Evolutionary conservation across 1,140 invertebrate species (phyloP).

Genomic region (Rhysida immarginata): DNA sequence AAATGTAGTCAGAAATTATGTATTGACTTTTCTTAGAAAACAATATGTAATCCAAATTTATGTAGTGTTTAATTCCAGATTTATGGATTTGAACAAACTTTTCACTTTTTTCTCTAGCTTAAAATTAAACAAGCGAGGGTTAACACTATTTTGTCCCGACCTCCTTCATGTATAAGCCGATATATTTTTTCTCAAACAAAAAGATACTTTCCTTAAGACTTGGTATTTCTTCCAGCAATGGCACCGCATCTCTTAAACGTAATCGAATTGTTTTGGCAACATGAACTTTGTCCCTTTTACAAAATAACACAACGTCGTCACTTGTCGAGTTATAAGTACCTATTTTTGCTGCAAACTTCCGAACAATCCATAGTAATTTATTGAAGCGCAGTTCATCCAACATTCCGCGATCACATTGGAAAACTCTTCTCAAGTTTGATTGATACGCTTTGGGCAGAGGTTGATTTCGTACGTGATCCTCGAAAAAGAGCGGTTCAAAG

Average conservation of each 20-base stretch:
- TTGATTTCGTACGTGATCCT: background rate
- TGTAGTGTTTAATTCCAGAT: too few relatives aligned
- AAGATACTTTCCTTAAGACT: background rate
- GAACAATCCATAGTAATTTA: background rate
- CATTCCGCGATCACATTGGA: background rate
- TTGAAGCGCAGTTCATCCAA: background rate
- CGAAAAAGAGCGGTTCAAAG: background rate
- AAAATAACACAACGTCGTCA: background rate
- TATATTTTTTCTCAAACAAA: too few relatives aligned
- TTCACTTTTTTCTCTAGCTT: too few relatives aligned
- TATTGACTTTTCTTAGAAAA: too few relatives aligned
- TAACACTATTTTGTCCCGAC: too few relatives aligned
- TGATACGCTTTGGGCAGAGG: background rate
- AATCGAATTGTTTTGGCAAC: background rate
- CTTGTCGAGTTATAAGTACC: background rate
- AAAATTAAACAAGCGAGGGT: too few relatives aligned
- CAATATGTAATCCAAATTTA: too few relatives aligned
- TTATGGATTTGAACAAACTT: too few relatives aligned
- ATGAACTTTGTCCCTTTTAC: background rate
- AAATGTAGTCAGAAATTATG: too few relatives aligned
- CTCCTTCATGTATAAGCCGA: too few relatives aligned
- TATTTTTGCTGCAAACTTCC: background rate
- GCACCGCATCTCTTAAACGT: background rate
- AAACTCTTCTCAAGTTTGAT: background rate
- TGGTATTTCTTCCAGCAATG: background rate